Conservation (phyloP, 2,888 invertebrate genomes). For the Synanthedon vespiformis region DNA sequence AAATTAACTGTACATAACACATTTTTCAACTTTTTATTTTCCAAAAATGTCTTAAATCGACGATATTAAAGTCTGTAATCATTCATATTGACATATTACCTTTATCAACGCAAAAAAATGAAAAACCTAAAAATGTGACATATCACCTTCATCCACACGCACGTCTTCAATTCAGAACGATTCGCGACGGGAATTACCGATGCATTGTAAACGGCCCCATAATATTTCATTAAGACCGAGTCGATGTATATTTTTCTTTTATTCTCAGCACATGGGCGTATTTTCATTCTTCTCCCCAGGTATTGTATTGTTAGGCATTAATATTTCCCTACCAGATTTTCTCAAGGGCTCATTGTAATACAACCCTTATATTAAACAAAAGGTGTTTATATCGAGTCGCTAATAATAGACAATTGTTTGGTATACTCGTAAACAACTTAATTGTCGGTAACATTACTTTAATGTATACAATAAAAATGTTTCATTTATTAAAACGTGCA, state of each 20-base stretch:
- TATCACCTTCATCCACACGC: too few relatives aligned
- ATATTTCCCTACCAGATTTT: neutral
- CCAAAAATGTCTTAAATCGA: too few relatives aligned
- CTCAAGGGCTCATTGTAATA: neutral
- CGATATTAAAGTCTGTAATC: too few relatives aligned
- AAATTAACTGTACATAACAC: too few relatives aligned
- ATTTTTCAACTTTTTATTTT: too few relatives aligned
- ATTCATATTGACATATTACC: too few relatives aligned
- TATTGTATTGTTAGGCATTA: neutral
- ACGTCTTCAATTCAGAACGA: constrained; percentile 16
- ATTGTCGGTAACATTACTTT: neutral
- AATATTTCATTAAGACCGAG: constrained; percentile 2
- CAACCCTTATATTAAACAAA: constrained; percentile 1
- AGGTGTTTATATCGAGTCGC: constrained; percentile 1
- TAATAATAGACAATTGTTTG: constrained; percentile 6
- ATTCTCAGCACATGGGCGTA: neutral
- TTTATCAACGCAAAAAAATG: too few relatives aligned
- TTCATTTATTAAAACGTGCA: too few relatives aligned
- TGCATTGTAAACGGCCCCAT: constrained; percentile 19
- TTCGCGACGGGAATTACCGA: constrained; percentile 3
- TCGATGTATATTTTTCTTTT: neutral
- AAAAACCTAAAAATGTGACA: too few relatives aligned
- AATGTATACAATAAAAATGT: neutral
- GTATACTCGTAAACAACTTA: neutral
- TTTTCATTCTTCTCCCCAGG: neutral